Evolutionary conservation across 1,140 invertebrate species (phyloP).

Genomic region (Drosophila cardini): DNA sequence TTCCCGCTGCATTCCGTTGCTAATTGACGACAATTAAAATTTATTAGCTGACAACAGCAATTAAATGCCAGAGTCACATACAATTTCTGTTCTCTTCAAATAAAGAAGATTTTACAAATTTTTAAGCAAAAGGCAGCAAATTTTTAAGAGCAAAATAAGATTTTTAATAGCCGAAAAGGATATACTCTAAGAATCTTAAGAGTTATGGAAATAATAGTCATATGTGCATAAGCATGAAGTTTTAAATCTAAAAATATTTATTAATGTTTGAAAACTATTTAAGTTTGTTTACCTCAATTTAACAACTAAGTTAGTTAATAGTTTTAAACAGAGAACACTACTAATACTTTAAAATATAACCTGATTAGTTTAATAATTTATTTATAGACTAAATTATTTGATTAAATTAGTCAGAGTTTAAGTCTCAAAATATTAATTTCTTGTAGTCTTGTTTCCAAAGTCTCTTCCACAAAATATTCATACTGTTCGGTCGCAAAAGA

Average conservation of each 20-base stretch:
- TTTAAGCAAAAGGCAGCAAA: slow-evolving; percentile 26
- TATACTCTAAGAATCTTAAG: too few relatives aligned
- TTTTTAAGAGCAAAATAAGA: not conserved
- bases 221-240: too few relatives aligned
- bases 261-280: too few relatives aligned
- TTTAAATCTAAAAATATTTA: too few relatives aligned
- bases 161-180: not conserved
- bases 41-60: slow-evolving; percentile 83
- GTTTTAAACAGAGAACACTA: too few relatives aligned
- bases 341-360: too few relatives aligned
- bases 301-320: too few relatives aligned
- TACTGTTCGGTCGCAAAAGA: not conserved
- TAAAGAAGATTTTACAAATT: slow-evolving; percentile 50
- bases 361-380: too few relatives aligned
- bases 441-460: not conserved
- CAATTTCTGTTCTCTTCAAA: slow-evolving; percentile 10
- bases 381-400: too few relatives aligned
- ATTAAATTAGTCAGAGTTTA: too few relatives aligned
- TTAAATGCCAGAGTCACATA: slow-evolving; percentile 72
- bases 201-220: too few relatives aligned
- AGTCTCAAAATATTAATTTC: not conserved
- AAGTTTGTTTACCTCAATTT: too few relatives aligned
- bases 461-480: slow-evolving; percentile 7
- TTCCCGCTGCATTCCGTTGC: slow-evolving; percentile 72
- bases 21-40: slow-evolving; percentile 84